These are phyloP conservation scores for Tichodroma muraria DNA, from an alignment of 2,113 vertebrate species.

Conservation along the genomic window DNA sequence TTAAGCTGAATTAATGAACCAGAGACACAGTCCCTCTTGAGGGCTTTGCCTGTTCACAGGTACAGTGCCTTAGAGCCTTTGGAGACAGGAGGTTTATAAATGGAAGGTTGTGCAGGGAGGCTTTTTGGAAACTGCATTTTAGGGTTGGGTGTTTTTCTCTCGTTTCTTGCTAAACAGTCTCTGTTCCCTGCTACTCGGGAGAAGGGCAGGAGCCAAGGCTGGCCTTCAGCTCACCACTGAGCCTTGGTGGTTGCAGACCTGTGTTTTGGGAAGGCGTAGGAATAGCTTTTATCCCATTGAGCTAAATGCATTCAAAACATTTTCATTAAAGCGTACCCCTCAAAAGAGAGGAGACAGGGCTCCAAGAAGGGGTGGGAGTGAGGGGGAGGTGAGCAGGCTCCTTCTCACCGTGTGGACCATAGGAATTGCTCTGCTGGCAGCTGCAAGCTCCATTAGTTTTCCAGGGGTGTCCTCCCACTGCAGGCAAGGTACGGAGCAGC, in stretches of 20 bases:
- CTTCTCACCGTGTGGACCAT: not conserved
- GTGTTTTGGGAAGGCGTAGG: not conserved
- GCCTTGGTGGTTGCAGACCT: not conserved
- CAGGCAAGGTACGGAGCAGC: not conserved
- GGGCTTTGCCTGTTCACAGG: not conserved
- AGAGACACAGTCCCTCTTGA: not conserved
- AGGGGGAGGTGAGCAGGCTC: not conserved
- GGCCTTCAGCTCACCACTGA: not conserved
- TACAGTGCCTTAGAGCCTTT: not conserved
- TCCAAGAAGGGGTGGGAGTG: not conserved
- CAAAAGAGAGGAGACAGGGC: not conserved
- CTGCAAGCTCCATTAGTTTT: not conserved
- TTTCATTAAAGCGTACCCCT: not conserved
- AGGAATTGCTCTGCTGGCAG: not conserved
- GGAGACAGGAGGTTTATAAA: not conserved
- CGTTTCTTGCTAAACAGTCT: not conserved
- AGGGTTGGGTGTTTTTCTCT: not conserved
- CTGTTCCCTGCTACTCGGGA: fast-evolving
- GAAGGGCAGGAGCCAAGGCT: not conserved
- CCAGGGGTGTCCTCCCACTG: not conserved
- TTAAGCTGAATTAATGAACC: not conserved
- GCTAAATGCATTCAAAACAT: not conserved
- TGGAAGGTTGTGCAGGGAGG: not conserved
- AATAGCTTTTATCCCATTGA: not conserved
- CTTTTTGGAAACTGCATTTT: not conserved